A percentile compares a stretch with the other conserved stretches of the same genome.
Evolutionary conservation across 2,888 invertebrate species (phyloP).

Genomic region (Cheilosia grossa): DNA sequence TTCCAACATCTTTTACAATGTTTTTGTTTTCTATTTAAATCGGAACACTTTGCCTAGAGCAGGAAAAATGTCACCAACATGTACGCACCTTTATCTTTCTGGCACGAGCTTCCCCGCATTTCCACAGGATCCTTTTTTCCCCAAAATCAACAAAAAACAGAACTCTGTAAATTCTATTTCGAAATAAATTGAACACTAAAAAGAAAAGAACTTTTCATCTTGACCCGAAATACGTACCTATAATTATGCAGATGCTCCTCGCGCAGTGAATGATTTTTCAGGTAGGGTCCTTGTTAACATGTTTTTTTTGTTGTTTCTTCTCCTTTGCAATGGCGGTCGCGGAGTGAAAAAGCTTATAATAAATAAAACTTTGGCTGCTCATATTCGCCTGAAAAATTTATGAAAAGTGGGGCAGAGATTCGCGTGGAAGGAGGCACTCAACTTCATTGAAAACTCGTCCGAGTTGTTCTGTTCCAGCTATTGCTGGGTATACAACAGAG

Average conservation of each 20-base stretch:
- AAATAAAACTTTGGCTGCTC: background rate
- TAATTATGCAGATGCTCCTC: background rate
- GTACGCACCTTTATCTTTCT: background rate
- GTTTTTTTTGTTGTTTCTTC: background rate
- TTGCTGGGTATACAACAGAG: background rate
- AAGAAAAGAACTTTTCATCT: background rate
- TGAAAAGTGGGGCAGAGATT: background rate
- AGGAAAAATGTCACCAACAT: no score
- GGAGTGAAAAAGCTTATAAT: background rate
- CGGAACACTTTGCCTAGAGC: no score
- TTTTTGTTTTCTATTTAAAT: no score
- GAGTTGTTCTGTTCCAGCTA: background rate
- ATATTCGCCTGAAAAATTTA: background rate
- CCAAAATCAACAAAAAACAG: background rate
- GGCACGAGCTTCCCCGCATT: background rate
- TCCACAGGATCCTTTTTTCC: no score
- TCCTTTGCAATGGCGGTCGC: background rate
- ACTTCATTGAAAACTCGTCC: background rate
- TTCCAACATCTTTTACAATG: no score
- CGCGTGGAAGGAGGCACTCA: background rate
- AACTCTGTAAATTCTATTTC: background rate
- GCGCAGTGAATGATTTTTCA: background rate
- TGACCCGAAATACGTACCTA: slow-evolving; percentile 4
- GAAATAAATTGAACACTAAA: background rate
- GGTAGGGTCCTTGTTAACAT: background rate